Evolutionary conservation across 2,113 vertebrate species (phyloP), one percentile per base, ranked within the genome.

Genomic region (Clarias gariepinus): DNA sequence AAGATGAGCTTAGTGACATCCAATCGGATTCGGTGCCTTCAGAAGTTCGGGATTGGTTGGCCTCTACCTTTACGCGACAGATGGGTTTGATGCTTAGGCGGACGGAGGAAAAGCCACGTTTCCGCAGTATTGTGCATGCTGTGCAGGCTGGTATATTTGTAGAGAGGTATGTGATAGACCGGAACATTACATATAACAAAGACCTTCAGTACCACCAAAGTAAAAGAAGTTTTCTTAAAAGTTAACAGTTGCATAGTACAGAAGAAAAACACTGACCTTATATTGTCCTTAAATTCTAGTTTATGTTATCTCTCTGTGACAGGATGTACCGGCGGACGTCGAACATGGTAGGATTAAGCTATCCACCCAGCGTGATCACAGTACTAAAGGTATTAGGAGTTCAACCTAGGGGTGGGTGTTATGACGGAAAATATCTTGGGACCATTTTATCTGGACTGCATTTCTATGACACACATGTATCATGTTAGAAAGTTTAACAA

Each of bases 121-220:
- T 99, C 93, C 96, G 96, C 89, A 99, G 95, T 93, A 99, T 99
- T 0, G 98, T 99, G 61, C 97, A 98, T 21, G 98, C 96, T 2
- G 97, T 99, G 71, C 97, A 99, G 92, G 98, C 98, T 85, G 97
- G 98, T 66, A 99, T 99, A 94, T 99, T 99, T 90, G 98, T 99
- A 83, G 98, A 99, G 91, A 97, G 98, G 98, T 99, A 64, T 36
- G 55, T 77, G 60, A 23, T 52, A 53, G 7, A 30, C 57, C 55
- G 73, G 71, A 53, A 12, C 3, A 33, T 80, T 47, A 15, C 23
- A 21, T 25, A 28, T 57, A 18, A 30, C 19, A 68, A 30, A 69
- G 16, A 69, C 78, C 3, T n/a, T 81, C 66, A 4, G 77, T 9
- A n/a, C 25, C 68, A 53, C 16, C 55, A 61, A 11, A 25, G 19